phyloP scores from a whole-genome alignment of 2,113 vertebrate species.

The Sinocyclocheilus anshuiensis region DNA sequence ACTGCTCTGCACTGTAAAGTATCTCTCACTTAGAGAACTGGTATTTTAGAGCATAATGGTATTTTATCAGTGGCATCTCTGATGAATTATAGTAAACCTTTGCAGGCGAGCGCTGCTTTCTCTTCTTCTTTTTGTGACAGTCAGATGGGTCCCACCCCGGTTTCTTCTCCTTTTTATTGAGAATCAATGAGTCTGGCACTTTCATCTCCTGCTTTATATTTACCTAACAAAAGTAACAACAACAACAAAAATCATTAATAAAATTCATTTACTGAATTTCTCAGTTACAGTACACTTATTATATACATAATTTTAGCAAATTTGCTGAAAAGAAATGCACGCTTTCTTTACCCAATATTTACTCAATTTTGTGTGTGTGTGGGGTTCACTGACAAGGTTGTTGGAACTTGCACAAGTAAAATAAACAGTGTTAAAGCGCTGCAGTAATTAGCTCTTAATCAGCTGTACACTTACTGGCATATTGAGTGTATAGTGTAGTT shows the following conservation, averaged over 20 bases:
- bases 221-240: constrained; percentile 77
- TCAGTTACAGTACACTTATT: background rate
- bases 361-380: background rate
- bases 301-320: background rate
- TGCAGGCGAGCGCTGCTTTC: constrained; percentile 96
- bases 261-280: background rate
- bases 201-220: constrained; percentile 97
- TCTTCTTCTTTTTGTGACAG: constrained; percentile 97
- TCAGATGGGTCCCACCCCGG: constrained; percentile 86
- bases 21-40: background rate
- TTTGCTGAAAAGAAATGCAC: background rate
- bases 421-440: background rate
- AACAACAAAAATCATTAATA: constrained; percentile 34
- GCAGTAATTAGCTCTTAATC: background rate
- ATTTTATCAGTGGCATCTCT: background rate
- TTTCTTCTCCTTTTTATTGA: constrained; percentile 91
- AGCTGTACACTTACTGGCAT: constrained; percentile 84
- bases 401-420: background rate
- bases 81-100: constrained; percentile 76
- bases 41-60: background rate
- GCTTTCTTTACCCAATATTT: too few species aligned
- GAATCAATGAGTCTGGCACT: constrained; percentile 85
- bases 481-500: constrained; percentile 89
- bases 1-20: background rate
- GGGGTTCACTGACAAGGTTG: background rate